Conservation (phyloP, 2,113 vertebrate species). For the Tragelaphus imberbis region DNA sequence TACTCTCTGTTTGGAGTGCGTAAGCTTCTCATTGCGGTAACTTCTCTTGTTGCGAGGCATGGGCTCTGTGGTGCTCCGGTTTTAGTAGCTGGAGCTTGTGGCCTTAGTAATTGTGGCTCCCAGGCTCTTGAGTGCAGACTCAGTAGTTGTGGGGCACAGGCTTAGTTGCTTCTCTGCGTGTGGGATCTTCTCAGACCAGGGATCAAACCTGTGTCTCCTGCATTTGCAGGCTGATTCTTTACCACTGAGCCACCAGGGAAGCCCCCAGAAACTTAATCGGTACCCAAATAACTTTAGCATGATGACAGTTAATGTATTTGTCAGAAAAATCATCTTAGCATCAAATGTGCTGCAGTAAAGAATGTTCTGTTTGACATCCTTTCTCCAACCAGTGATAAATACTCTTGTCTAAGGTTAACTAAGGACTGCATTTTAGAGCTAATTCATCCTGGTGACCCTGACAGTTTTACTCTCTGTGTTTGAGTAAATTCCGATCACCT, state of each 20-base stretch:
- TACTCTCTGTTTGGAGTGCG: not conserved
- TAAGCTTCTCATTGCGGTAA: not conserved
- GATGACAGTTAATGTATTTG: not conserved
- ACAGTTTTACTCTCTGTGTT: not conserved
- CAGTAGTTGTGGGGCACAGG: not conserved
- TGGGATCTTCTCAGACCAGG: not conserved
- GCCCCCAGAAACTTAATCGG: not conserved
- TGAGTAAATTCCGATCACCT: not conserved
- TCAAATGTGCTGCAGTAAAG: not conserved
- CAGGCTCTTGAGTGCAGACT: not conserved
- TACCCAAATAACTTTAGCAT: not conserved
- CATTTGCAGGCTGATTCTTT: not conserved
- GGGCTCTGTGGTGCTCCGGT: accelerated
- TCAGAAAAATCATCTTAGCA: not conserved
- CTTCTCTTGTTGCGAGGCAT: not conserved
- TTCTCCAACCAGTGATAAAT: not conserved
- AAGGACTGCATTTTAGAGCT: not conserved
- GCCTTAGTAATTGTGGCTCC: not conserved
- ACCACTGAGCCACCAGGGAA: not conserved
- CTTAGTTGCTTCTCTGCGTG: accelerated
- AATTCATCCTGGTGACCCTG: not conserved
- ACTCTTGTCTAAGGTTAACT: not conserved
- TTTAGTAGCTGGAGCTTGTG: not conserved
- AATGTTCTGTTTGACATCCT: not conserved
- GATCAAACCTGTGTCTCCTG: not conserved